Evolutionary conservation across 2,888 invertebrate genomes (phyloP), one percentile per base, ranked within the genome.

Genomic region (Rapana venosa): DNA sequence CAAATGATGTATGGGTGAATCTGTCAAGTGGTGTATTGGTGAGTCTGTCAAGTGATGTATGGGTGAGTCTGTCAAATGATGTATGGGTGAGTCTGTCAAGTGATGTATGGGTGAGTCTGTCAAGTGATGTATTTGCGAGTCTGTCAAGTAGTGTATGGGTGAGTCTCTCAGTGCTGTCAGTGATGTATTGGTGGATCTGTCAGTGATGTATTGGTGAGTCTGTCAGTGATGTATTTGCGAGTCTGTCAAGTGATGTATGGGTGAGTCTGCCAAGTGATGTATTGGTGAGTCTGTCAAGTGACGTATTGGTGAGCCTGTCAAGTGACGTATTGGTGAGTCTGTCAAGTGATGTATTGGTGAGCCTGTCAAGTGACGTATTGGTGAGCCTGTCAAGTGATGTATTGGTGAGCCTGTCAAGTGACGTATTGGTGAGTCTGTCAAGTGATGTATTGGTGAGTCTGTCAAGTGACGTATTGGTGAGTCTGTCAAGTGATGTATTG

Each of bases 401-500:
- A 47, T 47, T 47, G 47, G 47, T 47, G 47, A 47, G 47, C 8
- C 47, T 47, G 47, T 47, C 47, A 5, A 8, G 47, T 47, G 47
- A 47, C 8, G 47, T 47, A 8, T 47, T 47, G 47, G 8, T 47
- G 4, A 47, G 47, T 47, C 47, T 47, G 47, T 47, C 47, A 5
- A 8, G 47, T 47, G 90, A 83, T 92, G 92, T 79, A 81, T 90
- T 79, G 91, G 92, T 92, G 66, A 79, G 92, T 90, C 81, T 26
- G 36, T 83, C 81, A 22, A n/a, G 81, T n/a, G 81, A 32, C 4
- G 77, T 79, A 32, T 79, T 13, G 13, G 77, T 79, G 77, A 32
- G 30, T 47, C 47, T 47, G 47, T 47, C 47, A 5, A 6, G 2
- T 74, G 74, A 47, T 47, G 47, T 47, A 47, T 47, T 47, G 47